Base-by-base conservation (phyloP, 1,140 invertebrate species). In the Campoletis sonorensis region DNA sequence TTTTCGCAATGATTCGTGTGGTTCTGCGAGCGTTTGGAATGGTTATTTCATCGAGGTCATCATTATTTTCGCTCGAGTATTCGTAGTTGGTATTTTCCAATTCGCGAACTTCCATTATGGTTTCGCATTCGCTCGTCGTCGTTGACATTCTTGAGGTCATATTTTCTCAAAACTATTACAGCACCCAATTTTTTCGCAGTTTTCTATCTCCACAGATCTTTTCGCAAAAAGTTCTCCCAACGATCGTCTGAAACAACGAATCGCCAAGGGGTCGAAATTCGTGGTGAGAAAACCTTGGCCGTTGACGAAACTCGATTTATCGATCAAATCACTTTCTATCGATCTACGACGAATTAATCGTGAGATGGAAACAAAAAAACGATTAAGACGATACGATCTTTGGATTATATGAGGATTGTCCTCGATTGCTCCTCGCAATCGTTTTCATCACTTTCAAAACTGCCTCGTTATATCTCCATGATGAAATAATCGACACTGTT, bases 1-100 rank as follows among this genome's bases (percentile, higher is more conserved):
- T 85, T 68, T 81, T 79, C 0, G 82, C 51, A 10, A 90, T 75
- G 45, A 88, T 58, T 37, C 83, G 80, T 0, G 82, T 81, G 16
- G 79, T 79, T 45, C 68, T 84, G 27, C 76, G 61, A 4, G 82
- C 64, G 27, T 72, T 33, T 40, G 80, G 70, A 58, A 82, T 75
- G 30, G 73, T 37, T 0, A 67, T 16, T 26, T 82, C 27, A n/a
- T 21, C 7, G 37, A 76, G 33, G 40, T 45, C 40, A 16, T 70
- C 26, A 77, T 76, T 40, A 76, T 37, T 0, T 58, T 68, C 27
- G 78, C 37, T 70, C 11, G 51, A 8, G 30, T 80, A 71, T 51
- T 82, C 73, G 81, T 79, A 70, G 21, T 67, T 61, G 33, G 49
- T 70, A 33, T 84, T 81, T 30, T 81, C 78, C 33, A 49, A 23